Conservation (phyloP, 2,797 vertebrate species). For the Anableps anableps region DNA sequence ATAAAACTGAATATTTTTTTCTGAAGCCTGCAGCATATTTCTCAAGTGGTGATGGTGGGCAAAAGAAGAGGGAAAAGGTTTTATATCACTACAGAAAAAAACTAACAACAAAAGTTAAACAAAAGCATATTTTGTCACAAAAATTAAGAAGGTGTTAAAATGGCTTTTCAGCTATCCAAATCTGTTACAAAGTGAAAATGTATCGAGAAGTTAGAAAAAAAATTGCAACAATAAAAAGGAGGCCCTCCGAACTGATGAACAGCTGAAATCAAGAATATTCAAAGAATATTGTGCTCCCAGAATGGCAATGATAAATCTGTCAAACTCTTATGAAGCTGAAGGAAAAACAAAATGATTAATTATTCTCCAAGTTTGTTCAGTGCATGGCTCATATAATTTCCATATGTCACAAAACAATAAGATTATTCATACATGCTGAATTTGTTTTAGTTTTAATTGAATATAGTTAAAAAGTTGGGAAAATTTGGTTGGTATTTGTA, state of each 20-base stretch:
- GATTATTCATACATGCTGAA: neutral
- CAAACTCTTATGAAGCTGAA: neutral
- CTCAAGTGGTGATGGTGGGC: too few species aligned
- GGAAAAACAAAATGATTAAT: neutral
- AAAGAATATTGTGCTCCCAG: neutral
- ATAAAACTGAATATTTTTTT: neutral
- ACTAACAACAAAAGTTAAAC: neutral
- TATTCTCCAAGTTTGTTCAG: neutral
- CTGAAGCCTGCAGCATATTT: too few species aligned
- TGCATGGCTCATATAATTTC: neutral
- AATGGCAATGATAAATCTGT: neutral
- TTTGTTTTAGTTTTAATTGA: neutral
- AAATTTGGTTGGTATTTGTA: neutral
- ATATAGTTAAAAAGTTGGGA: neutral
- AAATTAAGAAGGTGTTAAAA: neutral
- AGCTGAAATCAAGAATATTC: slow-evolving; percentile 1
- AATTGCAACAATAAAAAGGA: neutral
- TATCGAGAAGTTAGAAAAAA: neutral
- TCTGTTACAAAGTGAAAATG: neutral
- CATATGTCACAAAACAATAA: neutral
- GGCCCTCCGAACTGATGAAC: neutral
- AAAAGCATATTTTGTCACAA: neutral
- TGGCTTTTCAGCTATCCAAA: neutral
- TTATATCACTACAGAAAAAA: neutral
- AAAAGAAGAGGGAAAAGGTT: neutral